Evolutionary conservation across 1,140 invertebrate species (phyloP).

Genomic region (Musca domestica): DNA sequence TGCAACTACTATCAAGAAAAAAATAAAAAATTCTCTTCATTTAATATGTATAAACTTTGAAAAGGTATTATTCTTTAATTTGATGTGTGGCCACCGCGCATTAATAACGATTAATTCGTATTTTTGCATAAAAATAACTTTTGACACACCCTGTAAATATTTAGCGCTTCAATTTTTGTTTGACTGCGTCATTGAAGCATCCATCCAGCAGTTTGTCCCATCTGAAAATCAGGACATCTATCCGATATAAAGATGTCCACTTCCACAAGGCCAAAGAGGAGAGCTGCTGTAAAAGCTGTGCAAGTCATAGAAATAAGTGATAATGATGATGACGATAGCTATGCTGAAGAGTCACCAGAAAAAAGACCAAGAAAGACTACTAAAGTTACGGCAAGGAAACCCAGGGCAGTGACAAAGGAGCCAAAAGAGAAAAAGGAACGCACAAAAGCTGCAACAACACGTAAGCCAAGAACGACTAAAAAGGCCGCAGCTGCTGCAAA

Average conservation of each 20-base stretch:
- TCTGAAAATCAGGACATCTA: neutral
- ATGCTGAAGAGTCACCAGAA: neutral
- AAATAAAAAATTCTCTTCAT: no score
- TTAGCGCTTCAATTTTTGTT: no score
- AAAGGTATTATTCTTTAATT: no score
- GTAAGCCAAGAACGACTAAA: neutral
- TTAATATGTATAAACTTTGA: no score
- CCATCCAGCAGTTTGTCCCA: no score
- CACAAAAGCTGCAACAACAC: neutral
- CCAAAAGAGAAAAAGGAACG: neutral
- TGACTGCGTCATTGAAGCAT: no score
- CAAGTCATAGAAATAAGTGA: slow-evolving; percentile 39
- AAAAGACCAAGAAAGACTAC: neutral
- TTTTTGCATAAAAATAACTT: no score
- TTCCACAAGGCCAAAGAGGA: slow-evolving; percentile 33
- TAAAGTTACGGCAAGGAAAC: neutral
- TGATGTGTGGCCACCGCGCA: no score
- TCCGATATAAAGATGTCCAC: neutral
- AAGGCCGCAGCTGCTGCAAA: neutral
- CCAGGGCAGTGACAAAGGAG: neutral
- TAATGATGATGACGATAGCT: slow-evolving; percentile 28
- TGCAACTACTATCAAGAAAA: no score
- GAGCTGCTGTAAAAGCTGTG: slow-evolving; percentile 28
- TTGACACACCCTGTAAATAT: no score
- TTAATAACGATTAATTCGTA: no score